These are phyloP conservation scores for Drosophila funebris DNA, from an alignment of 1,140 invertebrate genomes.

Conservation along the genomic window DNA sequence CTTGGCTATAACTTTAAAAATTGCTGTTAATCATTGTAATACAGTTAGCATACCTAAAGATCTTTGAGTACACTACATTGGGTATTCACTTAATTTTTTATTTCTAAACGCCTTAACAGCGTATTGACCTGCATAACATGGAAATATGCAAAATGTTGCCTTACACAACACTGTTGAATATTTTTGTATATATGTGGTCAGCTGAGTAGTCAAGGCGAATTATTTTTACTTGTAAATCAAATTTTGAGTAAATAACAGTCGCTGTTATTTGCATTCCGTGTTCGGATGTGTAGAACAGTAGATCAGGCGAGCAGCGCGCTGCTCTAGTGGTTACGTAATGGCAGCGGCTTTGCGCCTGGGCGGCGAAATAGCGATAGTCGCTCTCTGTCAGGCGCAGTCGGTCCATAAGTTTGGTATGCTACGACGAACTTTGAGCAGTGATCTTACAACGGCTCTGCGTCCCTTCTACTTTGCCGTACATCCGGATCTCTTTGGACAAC, in stretches of 20 bases:
- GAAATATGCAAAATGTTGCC: neutral
- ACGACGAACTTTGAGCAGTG: conserved; percentile 79
- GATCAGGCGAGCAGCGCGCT: conserved; percentile 22
- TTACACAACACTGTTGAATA: neutral
- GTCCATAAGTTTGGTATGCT: neutral
- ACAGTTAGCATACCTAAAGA: too few species aligned
- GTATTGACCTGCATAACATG: neutral
- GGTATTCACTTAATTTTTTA: too few species aligned
- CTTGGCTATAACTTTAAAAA: too few species aligned
- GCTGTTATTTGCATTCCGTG: conserved; percentile 11
- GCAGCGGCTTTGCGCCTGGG: conserved; percentile 22
- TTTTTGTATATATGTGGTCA: conserved; percentile 13
- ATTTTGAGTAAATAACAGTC: conserved; percentile 18
- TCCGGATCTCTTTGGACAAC: conserved; percentile 96
- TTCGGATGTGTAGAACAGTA: conserved; percentile 24
- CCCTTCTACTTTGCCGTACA: conserved; percentile 98
- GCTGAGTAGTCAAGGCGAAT: conserved; percentile 13
- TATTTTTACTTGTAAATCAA: conserved; percentile 9
- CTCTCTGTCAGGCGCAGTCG: neutral
- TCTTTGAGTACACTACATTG: too few species aligned
- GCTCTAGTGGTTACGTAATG: conserved; percentile 47
- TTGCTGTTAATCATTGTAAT: too few species aligned
- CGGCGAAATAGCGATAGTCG: neutral
- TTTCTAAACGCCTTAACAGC: neutral
- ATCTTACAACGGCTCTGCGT: conserved; percentile 94